Base-by-base conservation (phyloP, 2,888 invertebrate species). In the Nycteola revayana region DNA sequence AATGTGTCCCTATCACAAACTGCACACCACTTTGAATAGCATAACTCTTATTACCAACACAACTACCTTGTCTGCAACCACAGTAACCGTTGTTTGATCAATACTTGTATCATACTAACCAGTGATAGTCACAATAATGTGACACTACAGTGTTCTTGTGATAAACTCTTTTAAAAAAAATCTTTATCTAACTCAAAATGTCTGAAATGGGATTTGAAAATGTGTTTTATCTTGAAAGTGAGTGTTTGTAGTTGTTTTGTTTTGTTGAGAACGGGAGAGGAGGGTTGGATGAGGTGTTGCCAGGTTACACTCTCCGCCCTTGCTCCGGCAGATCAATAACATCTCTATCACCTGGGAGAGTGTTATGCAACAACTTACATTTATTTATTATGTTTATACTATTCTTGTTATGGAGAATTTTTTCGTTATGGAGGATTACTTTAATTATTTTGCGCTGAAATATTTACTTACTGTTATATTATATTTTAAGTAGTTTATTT, bases 181-280 rank as follows among this genome's bases (percentile, higher is more conserved):
- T 46, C 52, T 51, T 52, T 51, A 49, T 59, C 36, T 20, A 14
- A 36, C 51, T 38, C 45, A 84, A 76, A 75, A 88, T 88, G 88
- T 73, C 87, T 31, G 86, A 87, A 66, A 84, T 89, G 87, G 87
- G 78, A 29, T 85, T 88, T 65, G 89, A 89, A 66, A 86, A 83
- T 62, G 87, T 89, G 69, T 89, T 89, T 66, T 89, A 89, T 67
- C 71, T 89, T 29, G 89, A 89, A 65, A 89, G 89, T 89, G 72
- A 89, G 89, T 88, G 71, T 68, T 69, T 58, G 48, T 56, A 61
- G 60, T 65, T 54, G 58, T 50, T 60, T 65, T 54, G 58, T 50
- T 60, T 48, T 65, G 56, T 70, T 69, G 62, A 61, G 61, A 66
- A 69, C 56, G 55, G 74, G 75, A 62, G 62, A 52, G 68, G 73